Conservation (phyloP, 92 coral and sea anemone genomes). For the Chrysogorgia sp. region DNA sequence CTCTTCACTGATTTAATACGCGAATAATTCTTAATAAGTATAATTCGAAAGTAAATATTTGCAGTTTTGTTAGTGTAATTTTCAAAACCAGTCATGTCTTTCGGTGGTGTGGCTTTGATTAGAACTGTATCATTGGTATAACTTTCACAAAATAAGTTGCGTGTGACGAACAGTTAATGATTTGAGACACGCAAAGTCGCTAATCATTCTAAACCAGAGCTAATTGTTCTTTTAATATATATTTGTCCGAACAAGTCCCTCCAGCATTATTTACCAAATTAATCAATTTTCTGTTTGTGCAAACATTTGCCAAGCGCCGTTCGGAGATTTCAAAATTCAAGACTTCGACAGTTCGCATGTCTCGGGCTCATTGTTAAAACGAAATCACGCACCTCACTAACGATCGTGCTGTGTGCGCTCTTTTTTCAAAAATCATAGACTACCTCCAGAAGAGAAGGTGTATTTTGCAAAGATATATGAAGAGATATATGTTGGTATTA, state of each 20-base stretch:
- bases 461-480: too few species aligned
- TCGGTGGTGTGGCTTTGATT: not conserved
- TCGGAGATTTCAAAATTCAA: too few species aligned
- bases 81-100: too few species aligned
- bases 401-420: too few species aligned
- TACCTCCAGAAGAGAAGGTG: too few species aligned
- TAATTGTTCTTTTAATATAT: not conserved
- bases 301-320: too few species aligned
- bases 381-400: too few species aligned
- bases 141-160: not conserved
- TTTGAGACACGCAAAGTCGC: slow-evolving; percentile 28
- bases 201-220: not conserved
- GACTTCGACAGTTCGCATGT: too few species aligned
- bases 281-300: too few species aligned
- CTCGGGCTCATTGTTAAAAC: not conserved
- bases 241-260: slow-evolving; percentile 19
- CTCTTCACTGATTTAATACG: slow-evolving; percentile 21
- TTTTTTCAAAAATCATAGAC: too few species aligned
- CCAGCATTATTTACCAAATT: not conserved
- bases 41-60: slow-evolving; percentile 34
- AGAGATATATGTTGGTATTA: too few species aligned
- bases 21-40: slow-evolving; percentile 17
- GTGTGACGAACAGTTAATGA: slow-evolving; percentile 18
- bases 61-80: slow-evolving; percentile 1
- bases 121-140: not conserved